Base-by-base conservation (phyloP, 1,140 invertebrate genomes). In the Hyposmocoma kahamanoa region DNA sequence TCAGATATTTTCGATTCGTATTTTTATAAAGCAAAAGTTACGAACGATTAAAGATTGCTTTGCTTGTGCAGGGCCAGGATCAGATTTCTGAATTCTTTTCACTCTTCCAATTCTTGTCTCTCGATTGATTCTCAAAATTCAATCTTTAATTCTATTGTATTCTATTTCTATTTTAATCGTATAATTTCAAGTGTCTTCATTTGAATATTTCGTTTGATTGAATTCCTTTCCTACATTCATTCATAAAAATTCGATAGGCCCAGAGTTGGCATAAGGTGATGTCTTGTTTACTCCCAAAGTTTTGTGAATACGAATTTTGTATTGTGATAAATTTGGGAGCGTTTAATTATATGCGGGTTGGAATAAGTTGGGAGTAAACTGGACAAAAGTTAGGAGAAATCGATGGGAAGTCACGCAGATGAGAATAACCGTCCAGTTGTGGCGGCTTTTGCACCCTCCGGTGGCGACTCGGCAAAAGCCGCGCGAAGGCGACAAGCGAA, bases 1-100 rank as follows among this genome's bases (percentile, higher is more conserved):
- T 83, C 79, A 80, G 67, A 81, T 83, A 85, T 83, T 85, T 85
- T 85, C 74, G 77, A 85, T 85, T 85, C 78, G 79, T 83, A 82
- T 85, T 83, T 85, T 85, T 83, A 79, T 83, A 83, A 81, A 79
- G 77, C 79, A 83, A 82, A 81, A 76, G 73, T 79, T 80, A 79
- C 82, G 82, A 85, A 81, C 68, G 79, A 78, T 60, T 71, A 70
- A 30, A 62, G 78, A 67, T 74, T 71, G 79, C 79, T 85, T 85
- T 77, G 79, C 82, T 85, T 85, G 72, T 62, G 77, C 78, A 72
- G 81, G 76, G 79, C 79, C 80, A 55, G 62, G 67, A 66, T 67
- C 61, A 68, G 69, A 68, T 36, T 36, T 36, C 6, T 17, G 32
- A 17, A 6, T 36, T 36, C 2, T 8, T n/a, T 36, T 36, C 2